These are phyloP conservation scores for Cardiocondyla obscurior DNA, from an alignment of 1,140 invertebrate species.

Conservation along the genomic window DNA sequence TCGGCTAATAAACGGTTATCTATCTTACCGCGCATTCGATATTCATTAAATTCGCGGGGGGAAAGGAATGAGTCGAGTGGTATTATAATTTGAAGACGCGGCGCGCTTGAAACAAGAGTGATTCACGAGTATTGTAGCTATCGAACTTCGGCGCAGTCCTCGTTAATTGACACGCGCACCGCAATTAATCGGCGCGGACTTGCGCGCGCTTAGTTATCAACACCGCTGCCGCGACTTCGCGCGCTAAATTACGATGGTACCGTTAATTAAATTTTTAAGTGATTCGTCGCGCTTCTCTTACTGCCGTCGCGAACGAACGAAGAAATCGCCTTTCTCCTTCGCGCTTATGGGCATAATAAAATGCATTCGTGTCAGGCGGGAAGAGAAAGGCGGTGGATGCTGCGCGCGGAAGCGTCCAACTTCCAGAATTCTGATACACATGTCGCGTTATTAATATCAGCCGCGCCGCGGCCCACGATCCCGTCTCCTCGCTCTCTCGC, in stretches of 20 bases:
- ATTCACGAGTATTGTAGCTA: not conserved
- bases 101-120: not conserved
- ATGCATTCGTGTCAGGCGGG: slow-evolving; percentile 41
- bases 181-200: slow-evolving; percentile 30
- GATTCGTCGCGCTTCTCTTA: slow-evolving; percentile 44
- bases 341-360: slow-evolving; percentile 48
- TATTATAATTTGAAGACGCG: no score
- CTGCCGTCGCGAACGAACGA: not conserved
- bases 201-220: slow-evolving; percentile 22
- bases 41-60: slow-evolving; percentile 29
- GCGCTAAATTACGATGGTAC: slow-evolving; percentile 33
- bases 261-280: slow-evolving; percentile 54
- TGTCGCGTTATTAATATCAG: slow-evolving; percentile 77
- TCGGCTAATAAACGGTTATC: slow-evolving; percentile 37
- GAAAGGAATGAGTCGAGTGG: slow-evolving; percentile 1
- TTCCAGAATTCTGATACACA: slow-evolving; percentile 68
- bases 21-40: slow-evolving; percentile 33
- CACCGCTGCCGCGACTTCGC: slow-evolving; percentile 7
- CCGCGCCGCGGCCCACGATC: slow-evolving; percentile 40
- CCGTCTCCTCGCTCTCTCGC: not conserved
- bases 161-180: slow-evolving; percentile 22
- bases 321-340: slow-evolving; percentile 28
- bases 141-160: not conserved
- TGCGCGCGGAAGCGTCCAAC: slow-evolving; percentile 64
- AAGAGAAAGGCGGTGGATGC: slow-evolving; percentile 48